Evolutionary conservation across 1,140 invertebrate species (phyloP).

Genomic region (Pseudomyrmex cubaensis): DNA sequence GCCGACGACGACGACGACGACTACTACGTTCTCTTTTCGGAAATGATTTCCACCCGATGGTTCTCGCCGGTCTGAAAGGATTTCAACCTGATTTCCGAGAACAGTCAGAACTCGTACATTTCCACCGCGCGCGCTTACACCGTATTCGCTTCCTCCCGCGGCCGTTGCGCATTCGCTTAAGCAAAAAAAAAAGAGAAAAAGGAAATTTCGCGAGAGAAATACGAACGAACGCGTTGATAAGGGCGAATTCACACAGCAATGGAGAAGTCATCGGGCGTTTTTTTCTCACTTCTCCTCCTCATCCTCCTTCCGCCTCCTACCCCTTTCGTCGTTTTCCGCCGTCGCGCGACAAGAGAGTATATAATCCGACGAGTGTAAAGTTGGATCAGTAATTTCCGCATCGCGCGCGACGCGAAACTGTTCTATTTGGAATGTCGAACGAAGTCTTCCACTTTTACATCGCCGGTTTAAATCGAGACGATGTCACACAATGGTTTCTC

Average conservation of each 20-base stretch:
- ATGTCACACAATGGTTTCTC: neutral
- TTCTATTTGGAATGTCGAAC: neutral
- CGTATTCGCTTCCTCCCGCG: neutral
- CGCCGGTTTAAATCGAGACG: conserved; percentile 20
- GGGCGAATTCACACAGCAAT: conserved; percentile 28
- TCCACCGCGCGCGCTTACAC: conserved; percentile 27
- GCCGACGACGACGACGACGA: too few relatives aligned
- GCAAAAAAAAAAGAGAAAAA: conserved; percentile 21
- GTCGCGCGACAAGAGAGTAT: neutral
- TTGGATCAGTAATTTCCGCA: neutral
- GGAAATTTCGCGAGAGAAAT: conserved; percentile 48
- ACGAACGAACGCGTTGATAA: conserved; percentile 46
- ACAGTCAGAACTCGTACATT: conserved; percentile 51
- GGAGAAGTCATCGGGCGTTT: conserved; percentile 24
- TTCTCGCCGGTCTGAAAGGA: conserved; percentile 54
- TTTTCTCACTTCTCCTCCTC: neutral
- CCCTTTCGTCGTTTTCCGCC: neutral
- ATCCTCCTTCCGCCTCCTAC: too few relatives aligned
- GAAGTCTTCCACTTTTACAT: too few relatives aligned
- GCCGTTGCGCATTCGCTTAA: conserved; percentile 44
- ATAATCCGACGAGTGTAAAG: neutral
- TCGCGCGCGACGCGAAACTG: neutral
- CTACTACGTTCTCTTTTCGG: conserved; percentile 52
- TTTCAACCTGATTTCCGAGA: conserved; percentile 57
- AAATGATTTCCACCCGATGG: conserved; percentile 63